Conservation (phyloP, 2,113 vertebrate species). For the Pyrgilauda ruficollis region DNA sequence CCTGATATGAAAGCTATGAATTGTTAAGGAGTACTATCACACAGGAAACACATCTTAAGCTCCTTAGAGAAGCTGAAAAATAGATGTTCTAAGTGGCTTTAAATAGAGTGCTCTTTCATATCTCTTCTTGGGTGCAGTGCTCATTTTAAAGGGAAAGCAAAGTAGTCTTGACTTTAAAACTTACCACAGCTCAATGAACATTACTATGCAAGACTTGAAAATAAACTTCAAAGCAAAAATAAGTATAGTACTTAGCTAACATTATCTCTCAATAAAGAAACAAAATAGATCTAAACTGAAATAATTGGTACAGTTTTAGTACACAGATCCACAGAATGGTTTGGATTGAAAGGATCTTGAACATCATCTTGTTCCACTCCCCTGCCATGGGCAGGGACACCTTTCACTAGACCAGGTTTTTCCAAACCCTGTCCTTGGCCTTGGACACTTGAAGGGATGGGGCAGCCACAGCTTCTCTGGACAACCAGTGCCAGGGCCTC, state of each 20-base stretch:
- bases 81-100: neutral
- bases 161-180: neutral
- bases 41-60: slow-evolving; percentile 29
- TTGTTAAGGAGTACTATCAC: neutral
- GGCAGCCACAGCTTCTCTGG: neutral
- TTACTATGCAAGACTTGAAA: neutral
- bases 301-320: neutral
- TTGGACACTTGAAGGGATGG: neutral
- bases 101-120: neutral
- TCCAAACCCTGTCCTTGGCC: neutral
- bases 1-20: neutral
- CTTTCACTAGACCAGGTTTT: neutral
- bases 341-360: neutral
- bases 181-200: neutral
- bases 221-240: neutral
- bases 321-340: neutral
- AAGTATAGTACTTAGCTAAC: neutral
- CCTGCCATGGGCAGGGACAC: neutral
- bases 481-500: neutral
- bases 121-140: neutral
- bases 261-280: neutral
- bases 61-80: slow-evolving; percentile 6
- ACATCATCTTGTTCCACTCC: neutral
- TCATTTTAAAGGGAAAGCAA: neutral
- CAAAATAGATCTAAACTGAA: neutral